phyloP scores from a whole-genome alignment of 2,113 vertebrate species.

The Thamnophis sirtalis region DNA sequence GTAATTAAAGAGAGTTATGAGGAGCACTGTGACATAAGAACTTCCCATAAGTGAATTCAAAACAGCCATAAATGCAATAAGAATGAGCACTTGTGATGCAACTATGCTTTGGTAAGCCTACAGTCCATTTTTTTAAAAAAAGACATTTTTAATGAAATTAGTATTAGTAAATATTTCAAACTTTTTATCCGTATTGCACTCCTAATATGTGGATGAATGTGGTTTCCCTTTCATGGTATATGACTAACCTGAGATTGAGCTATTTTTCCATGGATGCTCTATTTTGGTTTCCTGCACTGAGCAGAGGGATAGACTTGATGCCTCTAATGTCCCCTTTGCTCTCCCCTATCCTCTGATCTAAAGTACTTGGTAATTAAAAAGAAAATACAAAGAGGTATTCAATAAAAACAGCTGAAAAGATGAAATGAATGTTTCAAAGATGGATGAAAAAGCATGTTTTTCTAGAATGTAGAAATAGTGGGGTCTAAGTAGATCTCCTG shows the following conservation, averaged over 20 bases:
- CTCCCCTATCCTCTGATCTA: neutral
- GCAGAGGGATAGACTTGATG: neutral
- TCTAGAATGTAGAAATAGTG: neutral
- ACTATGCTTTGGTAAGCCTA: neutral
- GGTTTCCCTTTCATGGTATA: neutral
- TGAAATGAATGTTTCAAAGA: no score
- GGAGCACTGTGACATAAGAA: constrained; percentile 5
- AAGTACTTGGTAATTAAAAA: neutral
- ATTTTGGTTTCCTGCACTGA: neutral
- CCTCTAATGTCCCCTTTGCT: neutral
- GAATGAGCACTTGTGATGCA: neutral
- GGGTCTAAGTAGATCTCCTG: neutral
- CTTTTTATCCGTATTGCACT: neutral
- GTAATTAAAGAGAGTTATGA: constrained; percentile 1
- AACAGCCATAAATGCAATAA: constrained; percentile 2
- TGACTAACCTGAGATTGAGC: neutral
- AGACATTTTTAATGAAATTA: neutral
- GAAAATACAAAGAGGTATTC: neutral
- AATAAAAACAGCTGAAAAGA: neutral
- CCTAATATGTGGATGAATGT: neutral
- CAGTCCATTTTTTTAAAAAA: neutral
- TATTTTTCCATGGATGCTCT: neutral
- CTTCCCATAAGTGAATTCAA: neutral
- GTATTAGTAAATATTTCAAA: neutral
- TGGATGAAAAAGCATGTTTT: neutral